phyloP scores from a whole-genome alignment of 2,113 vertebrate genomes.

The Corydoras maculifer region DNA sequence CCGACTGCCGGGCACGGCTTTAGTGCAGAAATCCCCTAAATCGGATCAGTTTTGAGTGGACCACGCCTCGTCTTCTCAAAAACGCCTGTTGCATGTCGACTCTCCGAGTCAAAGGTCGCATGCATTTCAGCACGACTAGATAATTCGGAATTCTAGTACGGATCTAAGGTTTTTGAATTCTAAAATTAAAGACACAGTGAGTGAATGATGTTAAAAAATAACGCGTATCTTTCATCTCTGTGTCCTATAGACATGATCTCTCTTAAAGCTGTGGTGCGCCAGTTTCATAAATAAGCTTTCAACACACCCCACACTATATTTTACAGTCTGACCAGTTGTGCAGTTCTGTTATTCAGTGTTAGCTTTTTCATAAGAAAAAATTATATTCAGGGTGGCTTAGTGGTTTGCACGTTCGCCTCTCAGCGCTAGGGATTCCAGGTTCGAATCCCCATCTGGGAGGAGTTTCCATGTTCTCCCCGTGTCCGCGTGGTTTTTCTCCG shows the following conservation, averaged over 20 bases:
- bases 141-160: background rate
- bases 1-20: background rate
- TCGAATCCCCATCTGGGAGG: too few relatives aligned
- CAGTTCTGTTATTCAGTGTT: background rate
- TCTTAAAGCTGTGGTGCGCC: background rate
- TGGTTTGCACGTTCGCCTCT: too few relatives aligned
- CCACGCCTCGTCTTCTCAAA: conserved; percentile 17
- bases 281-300: background rate
- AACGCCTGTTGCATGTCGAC: background rate
- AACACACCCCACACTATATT: too few relatives aligned
- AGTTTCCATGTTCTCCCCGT: too few relatives aligned
- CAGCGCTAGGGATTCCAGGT: too few relatives aligned
- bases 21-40: background rate
- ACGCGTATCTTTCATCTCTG: too few relatives aligned
- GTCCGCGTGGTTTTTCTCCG: too few relatives aligned
- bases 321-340: background rate
- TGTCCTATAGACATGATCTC: background rate
- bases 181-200: too few relatives aligned
- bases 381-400: too few relatives aligned
- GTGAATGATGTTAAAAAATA: too few relatives aligned
- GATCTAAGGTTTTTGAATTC: background rate
- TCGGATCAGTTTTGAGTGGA: background rate
- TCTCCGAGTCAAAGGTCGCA: conserved; percentile 23
- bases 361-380: too few relatives aligned
- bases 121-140: too few relatives aligned